Evolutionary conservation across 2,113 vertebrate genomes (phyloP), one percentile per base, ranked within the genome.

Genomic region (Cygnus atratus): DNA sequence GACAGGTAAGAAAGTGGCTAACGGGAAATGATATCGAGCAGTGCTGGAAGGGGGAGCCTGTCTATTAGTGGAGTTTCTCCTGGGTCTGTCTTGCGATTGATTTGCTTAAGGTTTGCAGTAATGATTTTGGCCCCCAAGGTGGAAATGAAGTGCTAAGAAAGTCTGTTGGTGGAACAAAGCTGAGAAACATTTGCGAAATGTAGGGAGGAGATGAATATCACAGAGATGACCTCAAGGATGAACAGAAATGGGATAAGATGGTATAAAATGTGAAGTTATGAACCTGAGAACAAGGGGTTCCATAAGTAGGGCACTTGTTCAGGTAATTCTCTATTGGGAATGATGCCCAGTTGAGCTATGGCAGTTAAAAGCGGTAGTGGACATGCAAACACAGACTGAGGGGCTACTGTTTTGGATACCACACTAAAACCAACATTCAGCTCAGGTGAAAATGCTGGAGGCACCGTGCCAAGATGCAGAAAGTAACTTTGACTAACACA

Each of bases 331-430:
- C 0, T n/a, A 26, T 29, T 6, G 15, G 73, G 10, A 10, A 48
- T 67, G 8, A 4, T 10, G 57, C 28, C 46, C 75, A 48, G 33
- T 12, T 31, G 13, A 78, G 15, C 57, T 33, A 2, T 1, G 33
- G 46, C 41, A 28, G 19, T 3, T 2, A 3, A 48, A 31, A 3
- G 29, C 10, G 24, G 16, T 14, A 43, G 13, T 19, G 71, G 31
- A 15, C 50, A 24, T 16, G 3, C 6, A 35, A 24, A 25, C 1
- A 1, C 0, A 13, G 24, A 1, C 13, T 5, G 26, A 46, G n/a
- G 24, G 33, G 5, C 29, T 63, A 37, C 14, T 2, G 3, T 66
- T 28, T 22, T 57, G 82, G 3, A 6, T 4, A 1, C 31, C 4
- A 5, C 39, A 41, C 21, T 44, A 26, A 59, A 43, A 6, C 11